Evolutionary conservation across 2,888 invertebrate genomes (phyloP).

Genomic region (Caenorhabditis panamensis): DNA sequence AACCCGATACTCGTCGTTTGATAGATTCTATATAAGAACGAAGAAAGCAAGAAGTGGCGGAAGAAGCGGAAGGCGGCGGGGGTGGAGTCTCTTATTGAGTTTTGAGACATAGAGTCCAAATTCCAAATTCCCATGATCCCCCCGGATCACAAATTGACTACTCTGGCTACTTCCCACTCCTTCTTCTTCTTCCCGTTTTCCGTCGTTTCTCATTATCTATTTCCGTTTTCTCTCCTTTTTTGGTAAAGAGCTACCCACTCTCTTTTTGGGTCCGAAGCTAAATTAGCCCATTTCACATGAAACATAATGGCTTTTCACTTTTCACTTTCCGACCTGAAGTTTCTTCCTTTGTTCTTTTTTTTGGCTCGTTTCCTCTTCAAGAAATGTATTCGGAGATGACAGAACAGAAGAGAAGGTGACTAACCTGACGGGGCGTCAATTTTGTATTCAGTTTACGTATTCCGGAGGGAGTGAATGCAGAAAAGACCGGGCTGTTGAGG

Average conservation of each 20-base stretch:
- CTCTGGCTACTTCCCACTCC: constrained; percentile 1
- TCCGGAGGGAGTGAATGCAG: background rate
- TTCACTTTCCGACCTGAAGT: background rate
- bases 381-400: constrained; percentile 3
- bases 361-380: background rate
- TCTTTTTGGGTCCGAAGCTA: constrained; percentile 20
- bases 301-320: constrained; percentile 56
- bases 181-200: constrained; percentile 6
- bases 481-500: background rate
- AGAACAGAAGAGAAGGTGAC: constrained; percentile 3
- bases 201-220: constrained; percentile 34
- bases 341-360: constrained; percentile 29
- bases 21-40: background rate
- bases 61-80: background rate
- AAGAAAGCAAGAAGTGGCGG: background rate
- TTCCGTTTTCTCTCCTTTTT: constrained; percentile 1
- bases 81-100: constrained; percentile 27
- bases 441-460: background rate
- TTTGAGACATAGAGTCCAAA: constrained; percentile 6
- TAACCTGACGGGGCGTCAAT: background rate
- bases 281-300: constrained; percentile 49
- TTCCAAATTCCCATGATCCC: constrained; percentile 7
- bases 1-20: background rate
- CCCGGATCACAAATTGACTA: constrained; percentile 18
- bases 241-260: constrained; percentile 3